Evolutionary conservation across 92 coral and sea anemone species (phyloP).

Genomic region (Zoanthus gigantus): DNA sequence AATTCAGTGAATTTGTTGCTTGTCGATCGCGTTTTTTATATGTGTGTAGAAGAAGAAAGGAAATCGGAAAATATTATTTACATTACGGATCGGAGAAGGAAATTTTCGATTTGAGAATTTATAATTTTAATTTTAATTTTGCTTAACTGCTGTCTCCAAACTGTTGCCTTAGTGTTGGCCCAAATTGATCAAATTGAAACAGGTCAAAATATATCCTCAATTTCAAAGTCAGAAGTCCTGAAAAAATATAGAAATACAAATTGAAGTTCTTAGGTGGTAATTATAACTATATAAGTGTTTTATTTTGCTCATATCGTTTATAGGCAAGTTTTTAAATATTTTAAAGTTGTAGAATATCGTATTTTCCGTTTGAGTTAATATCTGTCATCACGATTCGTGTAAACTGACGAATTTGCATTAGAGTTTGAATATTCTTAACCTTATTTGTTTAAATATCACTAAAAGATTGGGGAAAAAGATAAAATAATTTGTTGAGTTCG

Average conservation of each 20-base stretch:
- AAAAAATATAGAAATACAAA: neutral
- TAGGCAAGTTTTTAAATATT: too few relatives aligned
- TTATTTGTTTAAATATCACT: too few relatives aligned
- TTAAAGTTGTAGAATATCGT: too few relatives aligned
- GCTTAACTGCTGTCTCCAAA: neutral
- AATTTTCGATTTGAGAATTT: neutral
- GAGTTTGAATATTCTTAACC: neutral
- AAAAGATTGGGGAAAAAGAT: too few relatives aligned
- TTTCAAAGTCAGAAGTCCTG: neutral
- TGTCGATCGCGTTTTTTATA: neutral
- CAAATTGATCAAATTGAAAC: neutral
- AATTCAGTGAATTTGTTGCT: neutral
- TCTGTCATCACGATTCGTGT: neutral
- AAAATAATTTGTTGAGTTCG: too few relatives aligned
- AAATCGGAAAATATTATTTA: neutral
- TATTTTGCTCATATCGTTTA: neutral
- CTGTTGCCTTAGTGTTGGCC: too few relatives aligned
- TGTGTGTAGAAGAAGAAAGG: neutral
- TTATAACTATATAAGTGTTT: neutral
- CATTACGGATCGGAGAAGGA: neutral
- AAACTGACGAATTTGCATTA: neutral
- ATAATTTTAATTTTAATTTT: neutral
- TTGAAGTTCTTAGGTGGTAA: neutral
- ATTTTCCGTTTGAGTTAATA: too few relatives aligned
- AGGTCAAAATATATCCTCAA: neutral